Evolutionary conservation across 2,797 vertebrate genomes (phyloP).

Genomic region (Peromyscus aztecus): DNA sequence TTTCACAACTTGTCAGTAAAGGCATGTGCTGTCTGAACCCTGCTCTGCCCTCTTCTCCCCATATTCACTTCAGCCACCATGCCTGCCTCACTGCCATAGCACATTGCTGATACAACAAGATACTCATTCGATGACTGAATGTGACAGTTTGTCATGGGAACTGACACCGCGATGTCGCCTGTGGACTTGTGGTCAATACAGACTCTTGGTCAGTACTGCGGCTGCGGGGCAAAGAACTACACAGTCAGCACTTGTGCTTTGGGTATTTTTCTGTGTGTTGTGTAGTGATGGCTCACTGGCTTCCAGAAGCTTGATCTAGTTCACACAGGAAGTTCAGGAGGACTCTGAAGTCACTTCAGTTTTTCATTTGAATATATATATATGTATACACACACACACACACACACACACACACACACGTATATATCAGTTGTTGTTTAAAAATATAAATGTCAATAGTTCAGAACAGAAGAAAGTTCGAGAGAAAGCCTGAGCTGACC

Average conservation of each 20-base stretch:
- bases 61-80: background rate
- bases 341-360: background rate
- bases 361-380: constrained; percentile 7
- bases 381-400: background rate
- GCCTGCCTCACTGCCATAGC: background rate
- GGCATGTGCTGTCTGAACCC: too few relatives aligned
- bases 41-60: background rate
- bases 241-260: background rate
- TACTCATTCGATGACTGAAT: constrained; percentile 7
- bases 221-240: background rate
- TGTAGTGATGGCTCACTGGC: background rate
- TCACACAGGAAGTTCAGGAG: background rate
- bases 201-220: background rate
- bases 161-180: background rate
- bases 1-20: background rate
- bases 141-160: constrained; percentile 3
- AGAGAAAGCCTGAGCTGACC: too few relatives aligned
- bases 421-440: background rate
- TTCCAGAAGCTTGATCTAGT: background rate
- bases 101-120: background rate
- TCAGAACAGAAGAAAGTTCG: background rate
- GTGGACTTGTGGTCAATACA: background rate
- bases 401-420: too few relatives aligned
- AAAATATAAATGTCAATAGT: background rate
- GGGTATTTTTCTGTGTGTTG: background rate